Evolutionary conservation across 2,797 vertebrate species (phyloP), one percentile per base, ranked within the genome.

Genomic region (Mareca penelope): DNA sequence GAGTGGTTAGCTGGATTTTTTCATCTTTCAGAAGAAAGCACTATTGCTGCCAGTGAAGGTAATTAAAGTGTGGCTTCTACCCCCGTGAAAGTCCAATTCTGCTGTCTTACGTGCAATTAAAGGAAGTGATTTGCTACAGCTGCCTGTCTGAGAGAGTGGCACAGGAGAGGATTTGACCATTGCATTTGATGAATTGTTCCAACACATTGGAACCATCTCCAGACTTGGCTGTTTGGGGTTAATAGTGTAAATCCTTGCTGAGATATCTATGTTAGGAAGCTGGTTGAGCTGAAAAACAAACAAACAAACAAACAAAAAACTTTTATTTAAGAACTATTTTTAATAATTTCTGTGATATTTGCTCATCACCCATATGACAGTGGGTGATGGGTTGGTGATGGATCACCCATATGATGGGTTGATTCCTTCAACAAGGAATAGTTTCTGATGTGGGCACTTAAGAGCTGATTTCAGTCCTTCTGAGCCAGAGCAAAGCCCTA

Each of bases 271-370:
- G 44, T 33, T 26, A 21, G 24, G 65, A 52, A 89, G 9, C 9
- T 35, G 48, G 35, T 2, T 80, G 26, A 67, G 15, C 40, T 69
- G 6, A 7, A 6, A 9, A 39, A 15, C 6, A 4, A 1, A 15
- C 12, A 13, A 3, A 24, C 26, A 4, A 39, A 17, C 6, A 4
- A 1, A 14, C 12, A 13, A 3, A 24, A 4, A 59, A 46, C 42
- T 42, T 42, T 42, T 42, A 42, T 42, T 42, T 42, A 46, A 9
- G 3, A 56, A 59, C 12, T 33, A 39, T 59, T 89, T 92, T 76
- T 15, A 1, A 17, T 48, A 22, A 60, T 82, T 83, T 91, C 59
- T 55, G 29, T 28, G 59, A 12, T 75, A 73, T 85, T 87, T 94
- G 4, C 29, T 82, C 3, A 2, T 52, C 7, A 12, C 1, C 29